Base-by-base conservation (phyloP, 2,113 vertebrate genomes). In the Eira barbara region DNA sequence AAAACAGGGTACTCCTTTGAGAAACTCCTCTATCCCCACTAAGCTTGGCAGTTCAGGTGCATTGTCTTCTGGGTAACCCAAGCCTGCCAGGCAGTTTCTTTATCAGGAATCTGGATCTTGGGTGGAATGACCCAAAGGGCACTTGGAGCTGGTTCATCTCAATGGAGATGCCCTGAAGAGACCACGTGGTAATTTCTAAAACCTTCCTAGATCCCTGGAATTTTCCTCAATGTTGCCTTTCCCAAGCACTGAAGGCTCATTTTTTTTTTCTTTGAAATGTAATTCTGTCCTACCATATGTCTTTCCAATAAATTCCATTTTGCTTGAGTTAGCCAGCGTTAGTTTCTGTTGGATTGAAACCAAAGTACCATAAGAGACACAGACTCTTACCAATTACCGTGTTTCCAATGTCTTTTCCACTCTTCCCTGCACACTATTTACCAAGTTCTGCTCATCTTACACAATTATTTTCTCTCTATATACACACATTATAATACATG, bases 221-320 rank as follows among this genome's bases (percentile, higher is more conserved):
- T 29, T 31, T 85, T 49, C n/a, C 12, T 95, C 42, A 0, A 76
- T n/a, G 3, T 34, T 76, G 14, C 21, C 29, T 94, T 76, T 94
- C 34, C 73, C 45, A 86, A 85, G 27, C 20, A 52, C 63, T 36
- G 3, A 17, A 94, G 39, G 42, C 63, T 84, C 15, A 14, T 49
- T 14, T 74, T 73, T 52, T 85, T 73, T 25, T 86, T 59, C 25
- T 76, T 76, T 45, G 27, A 39, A 91, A 92, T 59, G 79, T 74
- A 67, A 91, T 92, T 85, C 31, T 94, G 59, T 91, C 55, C 74
- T 90, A 83, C 9, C 39, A 55, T 21, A 52, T 73, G 74, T 65
- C 34, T 61, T 76, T 86, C 81, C 61, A 94, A 69, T 84, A 91
- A 87, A 79, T 91, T 92, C 45, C 55, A 74, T 73, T 93, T 93